A percentile compares a stretch with the other conserved stretches of the same genome.
Evolutionary conservation across 1,140 invertebrate species (phyloP).

Genomic region (Drosophila bocki): DNA sequence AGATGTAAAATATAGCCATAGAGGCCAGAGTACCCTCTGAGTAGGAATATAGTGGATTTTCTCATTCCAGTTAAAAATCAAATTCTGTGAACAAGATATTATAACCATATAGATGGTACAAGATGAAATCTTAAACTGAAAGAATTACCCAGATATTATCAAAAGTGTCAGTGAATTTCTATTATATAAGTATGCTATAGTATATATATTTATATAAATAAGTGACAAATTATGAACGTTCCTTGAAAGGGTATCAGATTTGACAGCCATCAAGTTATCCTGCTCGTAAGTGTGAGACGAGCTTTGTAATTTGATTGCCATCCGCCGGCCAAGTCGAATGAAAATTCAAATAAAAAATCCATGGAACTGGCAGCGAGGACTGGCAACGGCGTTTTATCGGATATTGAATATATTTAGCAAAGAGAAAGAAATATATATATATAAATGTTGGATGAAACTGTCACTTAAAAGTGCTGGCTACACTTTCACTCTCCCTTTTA

Average conservation of each 20-base stretch:
- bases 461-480: slow-evolving; percentile 35
- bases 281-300: slow-evolving; percentile 3
- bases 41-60: not conserved
- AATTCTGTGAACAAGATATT: not conserved
- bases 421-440: slow-evolving; percentile 20
- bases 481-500: slow-evolving; percentile 34
- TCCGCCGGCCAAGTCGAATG: slow-evolving; percentile 1
- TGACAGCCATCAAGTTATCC: slow-evolving; percentile 13
- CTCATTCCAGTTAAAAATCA: no score
- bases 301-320: slow-evolving; percentile 30
- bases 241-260: slow-evolving; percentile 1
- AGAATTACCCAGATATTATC: not conserved
- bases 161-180: not conserved
- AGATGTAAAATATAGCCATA: not conserved
- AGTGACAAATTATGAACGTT: no score
- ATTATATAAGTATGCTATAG: no score
- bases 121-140: not conserved
- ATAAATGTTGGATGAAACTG: slow-evolving; percentile 35
- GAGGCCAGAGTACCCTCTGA: no score
- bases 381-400: slow-evolving; percentile 26
- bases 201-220: no score
- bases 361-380: not conserved
- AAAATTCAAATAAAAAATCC: slow-evolving; percentile 32
- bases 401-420: slow-evolving; percentile 41
- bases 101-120: not conserved